phyloP scores from a whole-genome alignment of 2,113 vertebrate genomes.

The Progne subis region DNA sequence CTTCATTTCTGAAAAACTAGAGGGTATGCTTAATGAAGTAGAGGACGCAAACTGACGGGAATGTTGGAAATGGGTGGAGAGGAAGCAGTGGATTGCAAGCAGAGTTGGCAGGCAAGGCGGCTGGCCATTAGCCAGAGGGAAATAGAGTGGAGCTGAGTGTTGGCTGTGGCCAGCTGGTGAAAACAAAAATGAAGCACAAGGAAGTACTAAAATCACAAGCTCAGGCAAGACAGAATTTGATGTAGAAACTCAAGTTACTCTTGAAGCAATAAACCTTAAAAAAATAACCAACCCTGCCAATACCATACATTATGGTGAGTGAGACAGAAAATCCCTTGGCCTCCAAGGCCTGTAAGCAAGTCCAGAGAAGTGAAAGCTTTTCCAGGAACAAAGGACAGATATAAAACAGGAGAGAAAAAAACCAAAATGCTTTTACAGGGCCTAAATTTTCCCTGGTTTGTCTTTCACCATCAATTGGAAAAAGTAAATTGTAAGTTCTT shows the following conservation, averaged over 20 bases:
- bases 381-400: neutral
- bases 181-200: constrained; percentile 17
- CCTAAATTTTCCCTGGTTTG: neutral
- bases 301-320: fast-evolving
- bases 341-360: neutral
- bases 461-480: neutral
- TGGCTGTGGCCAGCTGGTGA: constrained; percentile 69
- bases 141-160: constrained; percentile 50
- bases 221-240: neutral
- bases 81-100: constrained; percentile 45
- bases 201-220: constrained; percentile 27
- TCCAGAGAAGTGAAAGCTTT: neutral
- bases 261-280: neutral
- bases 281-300: neutral
- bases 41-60: constrained; percentile 54
- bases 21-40: constrained; percentile 68
- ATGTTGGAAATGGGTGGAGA: constrained; percentile 52
- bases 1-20: constrained; percentile 38
- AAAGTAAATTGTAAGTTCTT: neutral
- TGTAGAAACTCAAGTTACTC: neutral
- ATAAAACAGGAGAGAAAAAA: neutral
- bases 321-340: neutral
- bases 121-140: constrained; percentile 56
- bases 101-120: constrained; percentile 62
- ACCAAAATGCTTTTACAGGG: neutral